These are phyloP conservation scores for Cerastis leucographa DNA, from an alignment of 2,888 invertebrate species.

Conservation along the genomic window DNA sequence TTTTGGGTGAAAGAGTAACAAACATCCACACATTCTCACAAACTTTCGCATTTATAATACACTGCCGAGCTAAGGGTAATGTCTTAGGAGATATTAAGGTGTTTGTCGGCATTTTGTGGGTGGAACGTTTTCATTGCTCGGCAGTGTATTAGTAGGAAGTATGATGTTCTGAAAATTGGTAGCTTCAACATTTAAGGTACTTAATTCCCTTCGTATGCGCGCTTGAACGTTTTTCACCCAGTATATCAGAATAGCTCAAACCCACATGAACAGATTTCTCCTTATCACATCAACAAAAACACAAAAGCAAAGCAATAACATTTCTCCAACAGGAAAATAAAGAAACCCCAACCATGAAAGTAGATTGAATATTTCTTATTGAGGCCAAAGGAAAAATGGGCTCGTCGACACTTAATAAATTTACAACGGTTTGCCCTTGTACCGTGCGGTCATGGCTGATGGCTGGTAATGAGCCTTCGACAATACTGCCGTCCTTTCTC, in stretches of 20 bases:
- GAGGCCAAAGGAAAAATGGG: conserved; percentile 39
- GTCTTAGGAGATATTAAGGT: too few species aligned
- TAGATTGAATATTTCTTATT: conserved; percentile 30
- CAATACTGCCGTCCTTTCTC: too few species aligned
- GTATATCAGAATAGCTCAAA: not conserved
- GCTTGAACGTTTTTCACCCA: not conserved
- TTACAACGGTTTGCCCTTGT: conserved; percentile 29
- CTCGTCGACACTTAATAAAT: conserved; percentile 52
- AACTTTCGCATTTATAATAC: too few species aligned
- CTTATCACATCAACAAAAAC: not conserved
- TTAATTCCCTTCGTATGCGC: not conserved
- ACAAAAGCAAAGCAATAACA: not conserved
- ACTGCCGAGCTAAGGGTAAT: too few species aligned
- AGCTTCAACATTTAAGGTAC: not conserved
- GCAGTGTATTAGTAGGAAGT: too few species aligned
- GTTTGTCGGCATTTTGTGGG: too few species aligned
- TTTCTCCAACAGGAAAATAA: not conserved
- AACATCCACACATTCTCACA: too few species aligned
- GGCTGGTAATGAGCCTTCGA: conserved; percentile 42
- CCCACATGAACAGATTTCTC: not conserved
- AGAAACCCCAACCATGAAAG: conserved; percentile 7
- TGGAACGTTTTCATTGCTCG: too few species aligned
- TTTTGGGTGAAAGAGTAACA: too few species aligned
- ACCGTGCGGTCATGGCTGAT: conserved; percentile 15
- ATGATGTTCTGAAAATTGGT: not conserved